Percentiles rank a stretch among this genome's conserved stretches.
Evolutionary conservation across 2,113 vertebrate species (phyloP).

Genomic region (Ranitomeya imitator): DNA sequence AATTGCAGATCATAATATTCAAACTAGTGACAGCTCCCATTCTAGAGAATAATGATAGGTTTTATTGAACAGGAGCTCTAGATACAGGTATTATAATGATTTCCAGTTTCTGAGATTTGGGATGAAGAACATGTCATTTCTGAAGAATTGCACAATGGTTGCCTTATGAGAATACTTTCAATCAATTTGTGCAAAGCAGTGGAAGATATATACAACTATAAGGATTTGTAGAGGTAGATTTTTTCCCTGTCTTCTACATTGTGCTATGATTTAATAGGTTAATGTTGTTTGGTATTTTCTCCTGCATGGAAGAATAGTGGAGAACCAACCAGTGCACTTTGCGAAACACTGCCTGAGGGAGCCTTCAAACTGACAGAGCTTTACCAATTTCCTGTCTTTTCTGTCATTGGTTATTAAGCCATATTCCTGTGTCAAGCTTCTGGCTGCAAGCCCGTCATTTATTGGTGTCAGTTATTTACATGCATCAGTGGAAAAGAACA

Average conservation of each 20-base stretch:
- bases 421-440: conserved; percentile 53
- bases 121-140: conserved; percentile 39
- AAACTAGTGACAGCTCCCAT: conserved; percentile 30
- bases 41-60: conserved; percentile 31
- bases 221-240: conserved; percentile 19
- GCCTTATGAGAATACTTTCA: conserved; percentile 37
- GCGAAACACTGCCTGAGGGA: conserved; percentile 47
- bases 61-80: conserved; percentile 43
- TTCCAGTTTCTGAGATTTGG: conserved; percentile 37
- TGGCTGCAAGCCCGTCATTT: conserved; percentile 54
- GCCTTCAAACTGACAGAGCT: conserved; percentile 50
- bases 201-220: conserved; percentile 28
- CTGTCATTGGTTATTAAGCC: conserved; percentile 54
- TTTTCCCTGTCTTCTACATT: conserved; percentile 26
- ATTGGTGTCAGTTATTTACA: conserved; percentile 56
- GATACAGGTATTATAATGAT: conserved; percentile 48
- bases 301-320: conserved; percentile 17
- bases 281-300: conserved; percentile 42
- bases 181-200: conserved; percentile 30
- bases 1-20: conserved; percentile 41
- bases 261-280: conserved; percentile 50
- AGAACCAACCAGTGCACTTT: conserved; percentile 47
- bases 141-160: conserved; percentile 44
- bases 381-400: conserved; percentile 50
- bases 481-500: conserved; percentile 55